phyloP scores from a whole-genome alignment of 2,797 vertebrate species.

The Coracias cyanogaster region DNA sequence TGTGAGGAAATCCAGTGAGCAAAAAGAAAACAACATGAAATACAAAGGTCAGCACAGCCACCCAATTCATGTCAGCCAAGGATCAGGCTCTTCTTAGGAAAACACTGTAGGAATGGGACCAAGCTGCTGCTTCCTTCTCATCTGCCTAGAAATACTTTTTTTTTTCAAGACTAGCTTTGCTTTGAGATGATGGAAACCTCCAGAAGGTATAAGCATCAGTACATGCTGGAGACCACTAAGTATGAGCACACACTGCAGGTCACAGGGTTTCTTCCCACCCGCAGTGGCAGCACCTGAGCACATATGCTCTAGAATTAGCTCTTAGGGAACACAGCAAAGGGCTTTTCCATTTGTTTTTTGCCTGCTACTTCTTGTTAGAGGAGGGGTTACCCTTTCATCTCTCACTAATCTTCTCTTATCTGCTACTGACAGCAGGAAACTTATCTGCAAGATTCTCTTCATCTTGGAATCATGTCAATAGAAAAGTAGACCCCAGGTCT shows the following conservation, averaged over 20 bases:
- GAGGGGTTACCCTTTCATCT: neutral
- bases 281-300: neutral
- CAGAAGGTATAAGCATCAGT: neutral
- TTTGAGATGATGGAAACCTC: neutral
- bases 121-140: neutral
- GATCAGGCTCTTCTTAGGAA: neutral
- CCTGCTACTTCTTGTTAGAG: neutral
- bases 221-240: neutral
- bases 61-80: neutral
- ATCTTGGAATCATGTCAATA: neutral
- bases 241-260: neutral
- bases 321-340: neutral
- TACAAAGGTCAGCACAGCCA: slow-evolving; percentile 15
- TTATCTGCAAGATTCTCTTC: neutral
- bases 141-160: neutral
- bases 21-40: neutral
- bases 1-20: neutral
- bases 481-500: neutral
- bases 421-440: neutral
- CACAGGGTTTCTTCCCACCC: neutral
- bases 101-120: neutral
- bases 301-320: neutral
- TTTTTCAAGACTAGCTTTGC: neutral
- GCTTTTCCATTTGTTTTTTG: neutral
- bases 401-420: neutral